Base-by-base conservation (phyloP, 1,140 invertebrate species). In the Drosophila aff. region DNA sequence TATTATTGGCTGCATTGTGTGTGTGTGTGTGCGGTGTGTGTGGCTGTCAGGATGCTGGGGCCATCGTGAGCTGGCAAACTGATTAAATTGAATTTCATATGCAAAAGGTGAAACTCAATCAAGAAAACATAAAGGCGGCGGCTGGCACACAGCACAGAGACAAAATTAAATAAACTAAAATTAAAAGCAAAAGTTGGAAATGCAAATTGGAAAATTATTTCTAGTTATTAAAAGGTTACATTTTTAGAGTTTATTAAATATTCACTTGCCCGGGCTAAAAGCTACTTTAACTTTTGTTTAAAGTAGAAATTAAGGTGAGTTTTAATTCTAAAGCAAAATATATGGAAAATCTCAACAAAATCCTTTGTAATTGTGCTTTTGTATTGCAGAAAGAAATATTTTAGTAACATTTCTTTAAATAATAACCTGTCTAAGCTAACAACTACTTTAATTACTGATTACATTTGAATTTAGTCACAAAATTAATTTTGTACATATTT, bases 61-160 rank as follows among this genome's bases (percentile, higher is more conserved):
- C 41, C 61, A 52, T 75, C 69, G 67, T 76, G 79, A 82, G 69
- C 81, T 90, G 78, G 78, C 76, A 83, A 87, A 87, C 85, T 90
- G 85, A 89, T 89, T 89, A 89, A 89, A 89, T 89, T 89, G 85
- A 89, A 89, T 89, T 89, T 89, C 85, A 89, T 89, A 89, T 89
- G 85, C 85, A 89, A 89, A 89, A 89, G 85, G 85, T 89, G 79
- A 89, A 89, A 90, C 85, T 90, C 85, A 89, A 89, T 89, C 85
- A 89, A 90, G 84, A 84, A 89, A 89, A 90, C 84, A 89, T 89
- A 89, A 89, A 89, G 84, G 81, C 60, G 53, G 28, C 36, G 53
- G 28, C 36, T 23, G 38, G 11, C 16, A 47, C 44, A 47, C 53
- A 33, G 18, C 31, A 52, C 67, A 38, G 33, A 23, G 44, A 57